phyloP scores from a whole-genome alignment of 2,113 vertebrate genomes.

The Melanocharis versteri region DNA sequence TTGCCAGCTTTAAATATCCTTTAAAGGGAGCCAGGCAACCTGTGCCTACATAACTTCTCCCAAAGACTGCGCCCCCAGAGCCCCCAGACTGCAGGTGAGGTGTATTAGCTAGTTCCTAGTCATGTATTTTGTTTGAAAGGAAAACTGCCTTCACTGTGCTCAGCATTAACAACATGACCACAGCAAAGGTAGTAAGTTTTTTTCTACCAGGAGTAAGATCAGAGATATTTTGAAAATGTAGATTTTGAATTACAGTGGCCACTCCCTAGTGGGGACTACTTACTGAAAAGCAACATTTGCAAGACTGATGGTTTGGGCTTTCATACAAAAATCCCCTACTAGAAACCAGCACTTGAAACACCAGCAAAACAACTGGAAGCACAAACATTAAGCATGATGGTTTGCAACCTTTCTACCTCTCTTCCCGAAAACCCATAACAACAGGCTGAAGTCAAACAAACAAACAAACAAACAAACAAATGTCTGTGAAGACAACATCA shows the following conservation, averaged over 20 bases:
- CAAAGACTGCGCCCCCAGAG: neutral
- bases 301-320: neutral
- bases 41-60: neutral
- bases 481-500: neutral
- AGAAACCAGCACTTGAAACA: slow-evolving; percentile 35
- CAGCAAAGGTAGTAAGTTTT: neutral
- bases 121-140: slow-evolving; percentile 38
- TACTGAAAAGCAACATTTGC: slow-evolving; percentile 47
- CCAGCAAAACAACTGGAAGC: neutral
- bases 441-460: neutral
- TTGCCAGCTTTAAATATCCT: neutral
- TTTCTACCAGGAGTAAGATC: slow-evolving; percentile 14
- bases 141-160: neutral
- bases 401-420: neutral
- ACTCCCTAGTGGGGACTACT: neutral
- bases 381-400: neutral
- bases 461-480: neutral
- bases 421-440: neutral
- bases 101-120: neutral
- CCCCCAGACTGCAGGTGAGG: neutral
- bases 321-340: neutral
- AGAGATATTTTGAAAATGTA: slow-evolving; percentile 27
- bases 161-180: neutral
- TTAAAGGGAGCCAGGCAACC: neutral
- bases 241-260: slow-evolving; percentile 24